Base-by-base conservation (phyloP, 2,888 invertebrate genomes). In the Drosophila fulvimacula region DNA sequence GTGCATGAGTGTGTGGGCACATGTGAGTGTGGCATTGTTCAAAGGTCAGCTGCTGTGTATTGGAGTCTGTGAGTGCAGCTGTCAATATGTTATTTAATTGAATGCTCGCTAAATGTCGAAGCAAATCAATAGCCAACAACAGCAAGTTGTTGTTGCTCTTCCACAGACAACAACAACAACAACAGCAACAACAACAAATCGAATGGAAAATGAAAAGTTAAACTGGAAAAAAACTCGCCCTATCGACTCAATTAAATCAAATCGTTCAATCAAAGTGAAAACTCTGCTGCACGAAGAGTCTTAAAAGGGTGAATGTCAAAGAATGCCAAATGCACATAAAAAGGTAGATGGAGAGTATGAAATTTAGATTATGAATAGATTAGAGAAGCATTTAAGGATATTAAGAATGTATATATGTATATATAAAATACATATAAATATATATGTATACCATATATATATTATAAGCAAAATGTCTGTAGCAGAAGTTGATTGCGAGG, bases 1-100 rank as follows among this genome's bases (percentile, higher is more conserved):
- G 11, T 52, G 32, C 36, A 11, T 15, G 6, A n/a, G 21, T 10
- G 10, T 24, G n/a, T n/a, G 15, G 39, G n/a, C 27, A 6, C 15
- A 19, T 49, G 52, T 68, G 44, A 59, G 55, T 62, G 51, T 81
- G 74, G 64, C 73, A 76, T 64, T 62, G 63, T 34, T 32, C 38
- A 71, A 87, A 87, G 85, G 85, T 82, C 82, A 88, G 62, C 61
- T 60, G 21, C 36, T 44, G 17, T 62, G 21, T 48, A n/a, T 13
- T 5, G 48, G 57, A 34, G 36, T 60, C 19, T 41, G 38, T n/a
- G 44, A 32, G 44, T 19, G 44, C 52, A 52, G 30, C 34, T 67
- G 52, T 48, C 44, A 46, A 21, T 49, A 49, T 39, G 44, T 36
- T 53, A 61, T 41, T 56, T 52, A 78, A 78, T 78, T 64, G 60